Evolutionary conservation across 2,797 vertebrate species (phyloP).

Genomic region (Esox lucius): DNA sequence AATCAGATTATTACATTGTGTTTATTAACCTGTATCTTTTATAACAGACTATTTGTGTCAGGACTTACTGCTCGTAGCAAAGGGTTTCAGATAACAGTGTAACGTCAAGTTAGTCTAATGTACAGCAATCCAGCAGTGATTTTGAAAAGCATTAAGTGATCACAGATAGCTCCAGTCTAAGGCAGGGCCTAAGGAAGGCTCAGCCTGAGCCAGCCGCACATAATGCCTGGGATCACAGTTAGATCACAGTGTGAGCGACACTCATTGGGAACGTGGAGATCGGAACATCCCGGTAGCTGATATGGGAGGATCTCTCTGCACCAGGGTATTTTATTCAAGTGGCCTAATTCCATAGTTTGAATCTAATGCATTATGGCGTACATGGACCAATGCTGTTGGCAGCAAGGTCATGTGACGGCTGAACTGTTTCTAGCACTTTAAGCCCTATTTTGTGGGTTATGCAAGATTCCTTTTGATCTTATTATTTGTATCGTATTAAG

Average conservation of each 20-base stretch:
- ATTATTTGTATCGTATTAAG: not conserved
- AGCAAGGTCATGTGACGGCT: slow-evolving; percentile 18
- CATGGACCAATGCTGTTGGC: slow-evolving; percentile 20
- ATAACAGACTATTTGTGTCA: no score
- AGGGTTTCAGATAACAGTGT: not conserved
- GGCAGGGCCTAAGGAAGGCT: not conserved
- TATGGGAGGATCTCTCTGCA: slow-evolving; percentile 15
- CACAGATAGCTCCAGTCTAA: not conserved
- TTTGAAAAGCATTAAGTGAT: not conserved
- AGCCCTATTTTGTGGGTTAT: slow-evolving; percentile 24
- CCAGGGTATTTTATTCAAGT: slow-evolving; percentile 52
- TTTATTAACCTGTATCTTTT: not conserved
- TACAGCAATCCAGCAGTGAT: not conserved
- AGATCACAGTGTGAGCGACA: not conserved
- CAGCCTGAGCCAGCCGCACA: not conserved
- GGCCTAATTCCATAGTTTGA: slow-evolving; percentile 60
- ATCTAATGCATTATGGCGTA: slow-evolving; percentile 57
- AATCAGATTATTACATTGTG: not conserved
- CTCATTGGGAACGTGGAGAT: not conserved
- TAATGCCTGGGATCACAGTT: not conserved
- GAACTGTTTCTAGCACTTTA: slow-evolving; percentile 8
- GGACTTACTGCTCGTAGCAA: not conserved
- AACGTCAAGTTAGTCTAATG: not conserved
- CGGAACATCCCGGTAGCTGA: not conserved
- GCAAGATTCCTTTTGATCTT: slow-evolving; percentile 2